phyloP scores from a whole-genome alignment of 2,888 invertebrate species.

The Oasisia sp. region DNA sequence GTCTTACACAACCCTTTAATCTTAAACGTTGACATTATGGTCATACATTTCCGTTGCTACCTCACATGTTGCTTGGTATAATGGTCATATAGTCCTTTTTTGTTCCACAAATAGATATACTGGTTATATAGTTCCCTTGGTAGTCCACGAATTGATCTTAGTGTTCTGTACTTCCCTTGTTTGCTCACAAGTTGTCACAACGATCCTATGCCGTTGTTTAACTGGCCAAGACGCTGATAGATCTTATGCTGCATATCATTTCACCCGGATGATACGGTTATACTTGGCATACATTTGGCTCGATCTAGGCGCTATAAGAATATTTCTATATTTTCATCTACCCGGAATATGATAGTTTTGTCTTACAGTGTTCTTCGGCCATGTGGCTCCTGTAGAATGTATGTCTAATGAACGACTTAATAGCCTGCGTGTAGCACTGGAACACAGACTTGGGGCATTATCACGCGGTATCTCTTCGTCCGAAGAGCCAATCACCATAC shows the following conservation, averaged over 20 bases:
- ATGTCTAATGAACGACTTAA: background rate
- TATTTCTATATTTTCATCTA: too few species aligned
- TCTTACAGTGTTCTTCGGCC: background rate
- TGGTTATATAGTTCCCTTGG: background rate
- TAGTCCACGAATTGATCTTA: background rate
- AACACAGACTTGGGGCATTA: background rate
- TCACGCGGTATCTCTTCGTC: background rate
- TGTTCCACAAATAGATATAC: background rate
- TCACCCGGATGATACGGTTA: too few species aligned
- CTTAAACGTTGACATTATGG: background rate
- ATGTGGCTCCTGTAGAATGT: background rate
- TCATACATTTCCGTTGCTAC: background rate
- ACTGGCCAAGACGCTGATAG: too few species aligned
- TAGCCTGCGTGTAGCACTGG: background rate
- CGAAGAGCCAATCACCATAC: background rate
- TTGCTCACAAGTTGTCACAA: too few species aligned
- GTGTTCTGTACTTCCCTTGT: background rate
- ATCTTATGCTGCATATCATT: too few species aligned
- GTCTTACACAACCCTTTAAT: background rate
- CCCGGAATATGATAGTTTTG: too few species aligned
- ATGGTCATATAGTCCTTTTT: background rate
- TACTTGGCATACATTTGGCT: too few species aligned
- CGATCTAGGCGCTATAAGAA: too few species aligned
- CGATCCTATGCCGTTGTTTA: too few species aligned
- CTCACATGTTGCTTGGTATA: background rate